Base-by-base conservation (phyloP, 2,797 vertebrate genomes). In the Corythornis leucogaster region DNA sequence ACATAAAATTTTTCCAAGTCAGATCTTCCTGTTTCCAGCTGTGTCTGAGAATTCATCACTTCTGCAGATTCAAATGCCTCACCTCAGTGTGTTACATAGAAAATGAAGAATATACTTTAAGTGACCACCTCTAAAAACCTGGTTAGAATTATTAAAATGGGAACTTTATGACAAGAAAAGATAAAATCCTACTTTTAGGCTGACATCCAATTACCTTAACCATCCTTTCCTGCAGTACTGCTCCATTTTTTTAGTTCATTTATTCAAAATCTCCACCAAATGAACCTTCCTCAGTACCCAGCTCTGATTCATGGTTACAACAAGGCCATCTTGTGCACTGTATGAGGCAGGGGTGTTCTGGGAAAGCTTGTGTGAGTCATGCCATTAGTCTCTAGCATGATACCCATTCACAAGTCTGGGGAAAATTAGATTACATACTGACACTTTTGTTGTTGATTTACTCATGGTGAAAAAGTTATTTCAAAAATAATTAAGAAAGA, bases 221-320 rank as follows among this genome's bases (percentile, higher is more conserved):
- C n/a, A 19, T 80, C 85, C 43, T 55, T 79, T 35, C 80, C 76
- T 93, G 30, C 51, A 63, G 25, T 30, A 8, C 12, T 76, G 40
- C 42, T 50, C 35, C 18, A 19, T 77, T 94, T 88, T 88, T 88
- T 92, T 43, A 80, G 9, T 74, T 15, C 5, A 38, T 80, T 66
- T 84, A 68, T 94, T 89, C 45, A 46, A 74, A 88, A 63, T 86
- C 64, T 89, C 76, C 28, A 25, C n/a, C 51, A 66, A 12, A 31
- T 76, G 25, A 78, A 48, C 67, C 30, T 64, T 90, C 50, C 48
- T 63, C 12, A 63, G 10, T 38, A 33, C 16, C 43, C 5, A n/a
- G 24, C 87, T 87, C 55, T 89, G 64, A 79, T 84, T 91, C 59
- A 87, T 90, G 40, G 43, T 70, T 92, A 35, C n/a, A 74, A 61